Percentiles rank a stretch among this genome's conserved stretches.
Evolutionary conservation across 1,140 invertebrate species (phyloP).

Genomic region (Conus betulinus): DNA sequence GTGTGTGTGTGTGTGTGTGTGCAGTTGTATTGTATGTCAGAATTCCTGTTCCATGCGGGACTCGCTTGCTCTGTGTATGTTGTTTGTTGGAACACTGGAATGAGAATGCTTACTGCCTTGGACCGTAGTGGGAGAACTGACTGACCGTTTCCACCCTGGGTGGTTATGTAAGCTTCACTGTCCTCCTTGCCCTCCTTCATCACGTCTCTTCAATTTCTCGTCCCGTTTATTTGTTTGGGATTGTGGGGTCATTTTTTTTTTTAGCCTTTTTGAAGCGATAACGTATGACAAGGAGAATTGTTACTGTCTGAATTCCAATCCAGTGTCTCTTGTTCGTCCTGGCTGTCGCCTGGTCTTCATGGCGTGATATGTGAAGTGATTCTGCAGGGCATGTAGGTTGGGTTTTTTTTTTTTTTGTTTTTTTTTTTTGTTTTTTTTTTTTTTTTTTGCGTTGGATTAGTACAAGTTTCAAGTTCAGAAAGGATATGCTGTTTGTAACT

Average conservation of each 20-base stretch:
- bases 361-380: too few relatives aligned
- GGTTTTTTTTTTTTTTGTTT: too few relatives aligned
- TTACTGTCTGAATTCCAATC: too few relatives aligned
- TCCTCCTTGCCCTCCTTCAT: background rate
- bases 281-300: background rate
- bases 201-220: background rate
- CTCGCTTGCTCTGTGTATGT: background rate
- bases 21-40: background rate
- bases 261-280: background rate
- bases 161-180: background rate
- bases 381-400: too few relatives aligned
- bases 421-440: too few relatives aligned
- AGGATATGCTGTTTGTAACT: too few relatives aligned
- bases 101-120: background rate
- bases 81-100: background rate
- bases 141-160: background rate
- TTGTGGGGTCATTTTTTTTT: background rate
- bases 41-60: background rate
- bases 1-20: background rate
- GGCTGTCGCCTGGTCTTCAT: too few relatives aligned
- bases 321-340: too few relatives aligned
- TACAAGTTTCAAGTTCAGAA: too few relatives aligned
- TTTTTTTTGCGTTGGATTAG: too few relatives aligned
- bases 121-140: background rate
- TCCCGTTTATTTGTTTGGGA: background rate